Evolutionary conservation across 2,888 invertebrate species (phyloP).

Genomic region (Sarcophaga variegata): DNA sequence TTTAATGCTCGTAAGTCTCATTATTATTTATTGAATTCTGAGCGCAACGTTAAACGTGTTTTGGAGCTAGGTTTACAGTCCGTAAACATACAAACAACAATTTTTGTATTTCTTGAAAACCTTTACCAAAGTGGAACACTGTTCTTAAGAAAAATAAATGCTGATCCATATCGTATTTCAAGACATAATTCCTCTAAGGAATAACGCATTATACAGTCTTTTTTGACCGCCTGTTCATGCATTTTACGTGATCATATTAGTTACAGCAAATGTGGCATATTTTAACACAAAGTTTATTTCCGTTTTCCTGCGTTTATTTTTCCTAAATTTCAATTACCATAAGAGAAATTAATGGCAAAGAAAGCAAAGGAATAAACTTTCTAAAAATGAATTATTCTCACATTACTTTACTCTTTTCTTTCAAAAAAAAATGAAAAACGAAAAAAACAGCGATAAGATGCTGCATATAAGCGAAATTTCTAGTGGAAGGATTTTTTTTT

Average conservation of each 20-base stretch:
- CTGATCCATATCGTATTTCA: too few species aligned
- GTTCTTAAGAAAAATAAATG: too few species aligned
- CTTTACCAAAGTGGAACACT: too few species aligned
- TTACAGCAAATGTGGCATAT: constrained; percentile 62
- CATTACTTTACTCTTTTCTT: constrained; percentile 20
- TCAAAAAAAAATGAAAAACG: not conserved
- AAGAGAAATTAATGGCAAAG: constrained; percentile 4
- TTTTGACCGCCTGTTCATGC: not conserved
- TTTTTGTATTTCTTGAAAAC: too few species aligned
- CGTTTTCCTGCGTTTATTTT: constrained; percentile 30
- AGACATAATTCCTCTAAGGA: too few species aligned
- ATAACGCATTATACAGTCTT: too few species aligned
- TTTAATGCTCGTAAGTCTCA: too few species aligned
- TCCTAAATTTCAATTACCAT: constrained; percentile 53
- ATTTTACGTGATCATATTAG: constrained; percentile 51
- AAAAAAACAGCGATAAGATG: constrained; percentile 48
- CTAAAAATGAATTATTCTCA: constrained; percentile 57
- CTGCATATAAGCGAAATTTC: constrained; percentile 37
- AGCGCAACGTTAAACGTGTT: too few species aligned
- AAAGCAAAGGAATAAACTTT: constrained; percentile 37
- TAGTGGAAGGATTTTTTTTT: constrained; percentile 47
- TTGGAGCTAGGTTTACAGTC: too few species aligned
- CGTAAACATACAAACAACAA: too few species aligned
- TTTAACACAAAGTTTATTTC: constrained; percentile 10
- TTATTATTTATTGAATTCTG: too few species aligned